Evolutionary conservation across 2,888 invertebrate genomes (phyloP), one percentile per base, ranked within the genome.

Genomic region (Acleris sparsana): DNA sequence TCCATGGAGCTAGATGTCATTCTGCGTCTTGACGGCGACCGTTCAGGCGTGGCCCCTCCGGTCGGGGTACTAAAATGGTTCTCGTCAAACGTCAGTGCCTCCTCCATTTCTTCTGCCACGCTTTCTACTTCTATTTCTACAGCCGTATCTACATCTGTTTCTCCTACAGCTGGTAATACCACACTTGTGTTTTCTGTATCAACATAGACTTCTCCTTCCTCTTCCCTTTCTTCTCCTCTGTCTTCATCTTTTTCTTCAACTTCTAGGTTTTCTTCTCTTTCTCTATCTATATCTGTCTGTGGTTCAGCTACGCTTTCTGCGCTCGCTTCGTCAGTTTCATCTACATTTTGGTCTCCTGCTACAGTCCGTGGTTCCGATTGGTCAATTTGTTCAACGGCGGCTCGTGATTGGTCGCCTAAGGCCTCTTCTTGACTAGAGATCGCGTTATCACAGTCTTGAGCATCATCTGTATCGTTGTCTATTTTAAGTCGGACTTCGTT

Each of bases 41-140:
- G 39, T 74, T 71, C 25, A 79, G 83, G 67, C 82, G 78, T 71
- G 77, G 72, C 70, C 73, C 78, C 33, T 88, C 83, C 88, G 16
- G 82, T 84, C 52, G 93, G 93, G 63, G 93, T 92, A 74, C 92
- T 93, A 78, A 93, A 93, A 78, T 93, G 92, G 75, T 92, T 93
- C 81, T 93, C 92, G 74, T 93, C 92, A 70, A 92, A 91, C 22
- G 88, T 91, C 74, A 91, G 70, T n/a, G 80, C 75, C 58, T 81
- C 83, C 18, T 80, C 79, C 13, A 71, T 69, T 68, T 62, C 69
- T 69, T 25, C 68, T 67, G 58, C 62, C 22, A 72, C 71, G 49
- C 72, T 71, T 39, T 75, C 73, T 7, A 68, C 73, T 20, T 20
- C 13, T 55, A 43, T 43, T 22, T 16, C 55, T 7, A 20, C 20